Percentiles rank a stretch among this genome's conserved stretches.
Evolutionary conservation across 1,140 invertebrate species (phyloP).

Genomic region (Pantala flavescens): DNA sequence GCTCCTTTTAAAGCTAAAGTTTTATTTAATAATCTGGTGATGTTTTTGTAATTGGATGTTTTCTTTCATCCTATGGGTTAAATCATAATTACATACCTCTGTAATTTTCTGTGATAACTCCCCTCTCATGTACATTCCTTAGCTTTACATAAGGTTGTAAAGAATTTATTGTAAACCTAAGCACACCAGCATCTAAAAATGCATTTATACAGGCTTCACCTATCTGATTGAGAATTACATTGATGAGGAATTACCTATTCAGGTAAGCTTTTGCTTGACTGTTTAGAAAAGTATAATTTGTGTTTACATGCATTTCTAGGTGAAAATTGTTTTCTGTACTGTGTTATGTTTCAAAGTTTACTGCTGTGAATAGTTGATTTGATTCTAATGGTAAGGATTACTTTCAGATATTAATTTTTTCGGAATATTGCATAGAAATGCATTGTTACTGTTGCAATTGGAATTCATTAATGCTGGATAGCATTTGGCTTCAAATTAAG

Average conservation of each 20-base stretch:
- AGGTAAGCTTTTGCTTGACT: background rate
- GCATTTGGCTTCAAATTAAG: background rate
- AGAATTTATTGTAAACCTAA: background rate
- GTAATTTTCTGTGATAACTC: slow-evolving; percentile 10
- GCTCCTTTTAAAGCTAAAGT: background rate
- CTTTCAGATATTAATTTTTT: background rate
- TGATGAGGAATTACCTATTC: background rate
- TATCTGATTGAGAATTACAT: background rate
- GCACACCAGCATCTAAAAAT: background rate
- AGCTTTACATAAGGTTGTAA: background rate
- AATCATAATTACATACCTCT: slow-evolving; percentile 10
- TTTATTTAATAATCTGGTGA: background rate
- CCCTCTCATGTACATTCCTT: slow-evolving; percentile 8
- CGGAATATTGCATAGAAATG: background rate
- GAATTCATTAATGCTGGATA: background rate
- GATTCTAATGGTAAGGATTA: background rate
- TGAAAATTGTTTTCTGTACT: background rate
- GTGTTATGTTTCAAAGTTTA: background rate
- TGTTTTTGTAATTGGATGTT: slow-evolving; percentile 4
- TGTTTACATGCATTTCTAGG: background rate
- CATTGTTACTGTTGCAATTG: background rate
- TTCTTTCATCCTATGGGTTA: slow-evolving; percentile 6
- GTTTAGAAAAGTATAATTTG: background rate
- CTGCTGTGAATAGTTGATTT: background rate
- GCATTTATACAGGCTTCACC: background rate